Conservation (phyloP, 2,888 invertebrate genomes). For the Neoascia interrupta region DNA sequence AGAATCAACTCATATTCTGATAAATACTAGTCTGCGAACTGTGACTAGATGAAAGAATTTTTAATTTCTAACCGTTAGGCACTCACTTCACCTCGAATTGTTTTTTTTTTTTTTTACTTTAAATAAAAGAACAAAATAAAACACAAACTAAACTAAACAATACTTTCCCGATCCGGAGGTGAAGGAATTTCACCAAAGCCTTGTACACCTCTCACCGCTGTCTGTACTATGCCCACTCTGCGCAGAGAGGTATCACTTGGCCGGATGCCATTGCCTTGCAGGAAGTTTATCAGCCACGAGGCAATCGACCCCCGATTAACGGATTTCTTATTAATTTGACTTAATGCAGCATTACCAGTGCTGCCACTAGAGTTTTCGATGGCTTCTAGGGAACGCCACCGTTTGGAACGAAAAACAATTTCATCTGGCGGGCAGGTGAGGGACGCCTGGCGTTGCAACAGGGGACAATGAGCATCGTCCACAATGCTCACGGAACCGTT, state of each 20-base stretch:
- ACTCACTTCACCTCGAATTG: slow-evolving; percentile 40
- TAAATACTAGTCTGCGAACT: slow-evolving; percentile 59
- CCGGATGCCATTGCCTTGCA: slow-evolving; percentile 86
- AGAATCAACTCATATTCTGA: slow-evolving; percentile 39
- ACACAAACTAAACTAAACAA: slow-evolving; percentile 74
- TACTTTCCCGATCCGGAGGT: slow-evolving; percentile 79
- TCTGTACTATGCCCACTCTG: slow-evolving; percentile 77
- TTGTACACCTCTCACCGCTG: slow-evolving; percentile 75
- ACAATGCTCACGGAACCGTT: slow-evolving; percentile 78
- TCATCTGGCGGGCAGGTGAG: slow-evolving; percentile 78
- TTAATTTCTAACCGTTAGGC: slow-evolving; percentile 16
- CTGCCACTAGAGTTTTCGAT: slow-evolving; percentile 80
- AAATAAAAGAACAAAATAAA: slow-evolving; percentile 30
- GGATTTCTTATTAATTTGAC: slow-evolving; percentile 81
- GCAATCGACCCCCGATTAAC: slow-evolving; percentile 84
- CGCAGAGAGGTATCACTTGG: slow-evolving; percentile 80
- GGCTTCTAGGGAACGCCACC: slow-evolving; percentile 90
- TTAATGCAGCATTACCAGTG: slow-evolving; percentile 75
- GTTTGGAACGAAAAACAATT: slow-evolving; percentile 82
- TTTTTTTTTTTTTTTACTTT: slow-evolving; percentile 8
- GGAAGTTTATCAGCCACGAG: slow-evolving; percentile 87
- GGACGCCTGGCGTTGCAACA: slow-evolving; percentile 78
- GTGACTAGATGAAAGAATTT: slow-evolving; percentile 58
- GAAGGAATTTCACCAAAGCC: slow-evolving; percentile 77
- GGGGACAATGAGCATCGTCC: slow-evolving; percentile 77